phyloP scores from a whole-genome alignment of 2,888 invertebrate species.

The Aelia acuminata region DNA sequence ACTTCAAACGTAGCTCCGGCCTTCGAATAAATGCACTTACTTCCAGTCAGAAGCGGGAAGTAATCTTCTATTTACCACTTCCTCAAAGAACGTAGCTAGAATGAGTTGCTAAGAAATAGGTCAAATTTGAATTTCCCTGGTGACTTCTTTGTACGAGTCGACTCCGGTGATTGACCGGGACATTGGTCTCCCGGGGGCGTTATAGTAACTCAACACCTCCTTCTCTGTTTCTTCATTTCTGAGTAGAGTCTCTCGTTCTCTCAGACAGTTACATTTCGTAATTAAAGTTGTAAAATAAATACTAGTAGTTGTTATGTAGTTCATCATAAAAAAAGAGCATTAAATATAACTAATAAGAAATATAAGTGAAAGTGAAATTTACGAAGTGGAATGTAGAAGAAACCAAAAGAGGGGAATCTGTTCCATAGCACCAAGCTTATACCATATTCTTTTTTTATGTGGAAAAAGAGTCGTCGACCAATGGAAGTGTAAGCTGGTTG shows the following conservation, averaged over 20 bases:
- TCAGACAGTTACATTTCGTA: not conserved
- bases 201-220: not conserved
- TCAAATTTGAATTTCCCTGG: conserved; percentile 51
- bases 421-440: no score
- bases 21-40: not conserved
- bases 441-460: no score
- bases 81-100: conserved; percentile 2
- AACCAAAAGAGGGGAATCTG: no score
- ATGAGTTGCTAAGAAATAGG: conserved; percentile 36
- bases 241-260: not conserved
- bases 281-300: not conserved
- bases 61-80: conserved; percentile 8
- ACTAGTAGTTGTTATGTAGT: no score
- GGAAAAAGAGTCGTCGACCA: no score
- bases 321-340: no score
- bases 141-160: not conserved
- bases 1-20: not conserved
- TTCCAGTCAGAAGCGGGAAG: not conserved
- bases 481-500: no score
- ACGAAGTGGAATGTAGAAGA: no score
- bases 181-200: not conserved
- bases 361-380: no score
- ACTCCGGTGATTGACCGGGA: conserved; percentile 30
- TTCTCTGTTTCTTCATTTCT: not conserved
- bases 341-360: no score